A percentile compares a stretch with the other conserved stretches of the same genome.
Evolutionary conservation across 2,113 vertebrate genomes (phyloP).

Genomic region (Stigmatopora argus): DNA sequence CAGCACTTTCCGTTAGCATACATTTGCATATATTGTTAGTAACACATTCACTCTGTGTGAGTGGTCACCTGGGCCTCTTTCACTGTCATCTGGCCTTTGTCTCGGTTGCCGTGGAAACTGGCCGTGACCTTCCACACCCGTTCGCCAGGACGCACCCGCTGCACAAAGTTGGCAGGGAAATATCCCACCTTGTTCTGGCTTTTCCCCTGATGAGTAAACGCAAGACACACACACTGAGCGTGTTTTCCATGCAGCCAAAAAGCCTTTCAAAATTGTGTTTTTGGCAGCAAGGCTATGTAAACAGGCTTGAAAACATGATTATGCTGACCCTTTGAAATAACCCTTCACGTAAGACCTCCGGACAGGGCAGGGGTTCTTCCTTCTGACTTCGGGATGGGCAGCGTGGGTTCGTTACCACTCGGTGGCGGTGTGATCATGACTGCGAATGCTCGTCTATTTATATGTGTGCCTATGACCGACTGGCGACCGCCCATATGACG

Average conservation of each 20-base stretch:
- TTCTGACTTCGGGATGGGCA: too few species aligned
- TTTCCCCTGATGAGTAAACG: conserved; percentile 75
- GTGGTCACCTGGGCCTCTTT: conserved; percentile 83
- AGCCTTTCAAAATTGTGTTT: conserved; percentile 9
- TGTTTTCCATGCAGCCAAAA: background rate
- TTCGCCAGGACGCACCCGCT: conserved; percentile 84
- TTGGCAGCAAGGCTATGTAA: too few species aligned
- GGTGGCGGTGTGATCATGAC: too few species aligned
- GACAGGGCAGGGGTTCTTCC: too few species aligned
- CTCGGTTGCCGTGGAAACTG: conserved; percentile 79
- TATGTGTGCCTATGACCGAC: too few species aligned
- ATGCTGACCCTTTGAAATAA: too few species aligned
- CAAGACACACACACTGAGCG: conserved; percentile 18
- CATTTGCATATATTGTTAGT: conserved; percentile 44
- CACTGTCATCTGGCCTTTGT: conserved; percentile 83
- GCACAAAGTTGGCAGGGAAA: conserved; percentile 92
- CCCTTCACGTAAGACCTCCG: too few species aligned
- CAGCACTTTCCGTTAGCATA: conserved; percentile 40
- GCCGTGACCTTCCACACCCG: conserved; percentile 81
- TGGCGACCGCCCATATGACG: too few species aligned
- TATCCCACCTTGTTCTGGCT: conserved; percentile 81
- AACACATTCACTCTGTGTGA: conserved; percentile 7
- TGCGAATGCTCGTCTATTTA: too few species aligned
- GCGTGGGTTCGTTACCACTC: too few species aligned
- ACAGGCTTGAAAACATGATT: too few species aligned